Evolutionary conservation across 2,888 invertebrate genomes (phyloP).

Genomic region (Escarpia spicata): DNA sequence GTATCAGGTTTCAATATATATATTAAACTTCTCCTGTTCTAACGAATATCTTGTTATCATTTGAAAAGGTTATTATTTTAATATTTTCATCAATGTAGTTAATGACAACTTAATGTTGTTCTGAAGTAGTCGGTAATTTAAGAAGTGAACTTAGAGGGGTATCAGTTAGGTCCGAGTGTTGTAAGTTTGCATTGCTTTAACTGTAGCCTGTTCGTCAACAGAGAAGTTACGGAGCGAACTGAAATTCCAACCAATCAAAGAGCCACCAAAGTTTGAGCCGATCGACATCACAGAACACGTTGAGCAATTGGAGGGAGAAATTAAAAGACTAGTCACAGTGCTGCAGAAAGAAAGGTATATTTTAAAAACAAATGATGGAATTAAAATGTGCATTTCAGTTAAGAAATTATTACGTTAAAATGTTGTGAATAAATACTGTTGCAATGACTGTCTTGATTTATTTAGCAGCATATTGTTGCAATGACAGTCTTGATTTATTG

Average conservation of each 20-base stretch:
- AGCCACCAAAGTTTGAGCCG: conserved; percentile 51
- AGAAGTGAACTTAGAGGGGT: too few species aligned
- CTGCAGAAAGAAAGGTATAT: conserved; percentile 72
- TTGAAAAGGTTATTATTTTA: not conserved
- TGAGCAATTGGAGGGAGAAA: conserved; percentile 69
- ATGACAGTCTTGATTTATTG: too few species aligned
- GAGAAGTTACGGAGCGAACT: conserved; percentile 77
- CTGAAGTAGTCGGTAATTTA: too few species aligned
- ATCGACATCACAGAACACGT: conserved; percentile 65
- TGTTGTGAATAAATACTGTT: too few species aligned
- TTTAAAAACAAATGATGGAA: not conserved
- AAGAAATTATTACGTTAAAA: not conserved
- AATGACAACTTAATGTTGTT: not conserved
- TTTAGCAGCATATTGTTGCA: too few species aligned
- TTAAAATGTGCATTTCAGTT: not conserved
- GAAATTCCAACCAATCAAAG: conserved; percentile 59
- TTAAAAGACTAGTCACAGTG: conserved; percentile 71
- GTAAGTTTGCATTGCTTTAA: conserved; percentile 27
- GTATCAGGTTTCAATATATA: too few species aligned
- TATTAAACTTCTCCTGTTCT: not conserved
- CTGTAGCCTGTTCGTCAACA: conserved; percentile 39
- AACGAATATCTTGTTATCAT: not conserved
- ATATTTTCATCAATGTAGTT: not conserved
- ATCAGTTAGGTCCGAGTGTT: too few species aligned
- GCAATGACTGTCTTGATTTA: too few species aligned